These are phyloP conservation scores for Drosophila putrida DNA, from an alignment of 2,888 invertebrate species.

Conservation along the genomic window DNA sequence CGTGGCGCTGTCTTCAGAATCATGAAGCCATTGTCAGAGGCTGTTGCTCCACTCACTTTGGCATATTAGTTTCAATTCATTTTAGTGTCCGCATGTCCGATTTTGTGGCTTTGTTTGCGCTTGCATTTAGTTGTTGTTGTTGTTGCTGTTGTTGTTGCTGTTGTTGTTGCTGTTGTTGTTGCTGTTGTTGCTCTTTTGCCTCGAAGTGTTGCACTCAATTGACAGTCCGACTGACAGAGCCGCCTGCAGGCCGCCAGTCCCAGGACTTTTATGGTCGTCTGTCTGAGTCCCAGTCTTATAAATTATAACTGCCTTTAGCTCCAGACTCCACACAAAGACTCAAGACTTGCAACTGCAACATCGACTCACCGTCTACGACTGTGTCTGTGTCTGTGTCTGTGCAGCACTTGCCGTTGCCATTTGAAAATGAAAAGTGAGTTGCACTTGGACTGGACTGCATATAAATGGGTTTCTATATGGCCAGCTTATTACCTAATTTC, in stretches of 20 bases:
- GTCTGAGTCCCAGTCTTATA: constrained; percentile 65
- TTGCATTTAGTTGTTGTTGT: constrained; percentile 27
- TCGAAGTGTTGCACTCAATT: constrained; percentile 79
- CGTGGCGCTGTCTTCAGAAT: constrained; percentile 69
- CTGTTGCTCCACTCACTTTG: constrained; percentile 73
- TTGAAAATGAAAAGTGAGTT: constrained; percentile 79
- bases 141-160: constrained; percentile 7
- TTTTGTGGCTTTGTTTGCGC: constrained; percentile 74
- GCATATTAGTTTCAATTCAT: constrained; percentile 82
- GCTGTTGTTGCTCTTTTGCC: constrained; percentile 18
- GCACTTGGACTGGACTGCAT: constrained; percentile 57
- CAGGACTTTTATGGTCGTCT: constrained; percentile 78
- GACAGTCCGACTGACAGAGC: constrained; percentile 80
- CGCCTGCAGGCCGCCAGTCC: constrained; percentile 73
- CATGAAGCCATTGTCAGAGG: constrained; percentile 73
- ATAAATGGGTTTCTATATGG: constrained; percentile 70
- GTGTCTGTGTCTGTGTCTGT: constrained; percentile 37
- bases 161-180: constrained; percentile 17
- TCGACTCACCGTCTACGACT: not conserved
- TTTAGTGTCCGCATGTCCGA: constrained; percentile 74
- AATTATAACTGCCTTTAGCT: constrained; percentile 67
- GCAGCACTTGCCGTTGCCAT: constrained; percentile 78
- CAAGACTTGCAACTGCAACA: constrained; percentile 17
- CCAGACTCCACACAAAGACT: constrained; percentile 4
- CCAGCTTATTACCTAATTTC: constrained; percentile 79